Base-by-base conservation (phyloP, 2,888 invertebrate genomes). In the Alloplasta piceator region DNA sequence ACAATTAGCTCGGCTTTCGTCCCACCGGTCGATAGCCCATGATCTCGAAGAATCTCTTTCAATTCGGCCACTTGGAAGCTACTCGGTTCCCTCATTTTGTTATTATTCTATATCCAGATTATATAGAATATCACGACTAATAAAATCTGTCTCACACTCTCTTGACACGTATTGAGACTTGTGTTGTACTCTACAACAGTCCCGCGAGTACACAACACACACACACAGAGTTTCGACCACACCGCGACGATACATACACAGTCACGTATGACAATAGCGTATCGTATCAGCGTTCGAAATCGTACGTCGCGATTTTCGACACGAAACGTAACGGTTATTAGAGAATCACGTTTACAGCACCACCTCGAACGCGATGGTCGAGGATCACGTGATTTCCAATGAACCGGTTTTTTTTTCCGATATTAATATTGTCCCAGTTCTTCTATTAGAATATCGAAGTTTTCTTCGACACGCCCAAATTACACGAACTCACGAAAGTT, bases 1-100 rank as follows among this genome's bases (percentile, higher is more conserved):
- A 76, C n/a, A 12, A 76, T 76, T 0, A 76, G 14, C 41, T 76
- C 70, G 4, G 43, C 48, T 64, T 77, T 77, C 0, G 41, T 12
- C 5, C 77, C 77, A 10, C 46, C 14, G 3, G 41, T 14, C 5
- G 63, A 46, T n/a, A 70, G 26, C 10, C 56, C 48, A 9, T 48
- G 48, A 9, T 41, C 26, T 6, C 43, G 70, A 4, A 77, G 55
- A 0, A 48, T 64, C 7, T 50, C 55, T 26, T 39, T 63, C 41
- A 77, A 26, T 39, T 77, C 70, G 5, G 63, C 76, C 6, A 48
- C 70, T 1, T 61, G 43, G 39, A 68, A 76, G 38, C 63, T 52
- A 7, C 46, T 63, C 4, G 56, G 63, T 36, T 70, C 58, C n/a
- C 26, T 56, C 64, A 71, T 77, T 5, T 26, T 64, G 1, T 16